Conservation (phyloP, 2,888 invertebrate species). For the Frankliniella intonsa region DNA sequence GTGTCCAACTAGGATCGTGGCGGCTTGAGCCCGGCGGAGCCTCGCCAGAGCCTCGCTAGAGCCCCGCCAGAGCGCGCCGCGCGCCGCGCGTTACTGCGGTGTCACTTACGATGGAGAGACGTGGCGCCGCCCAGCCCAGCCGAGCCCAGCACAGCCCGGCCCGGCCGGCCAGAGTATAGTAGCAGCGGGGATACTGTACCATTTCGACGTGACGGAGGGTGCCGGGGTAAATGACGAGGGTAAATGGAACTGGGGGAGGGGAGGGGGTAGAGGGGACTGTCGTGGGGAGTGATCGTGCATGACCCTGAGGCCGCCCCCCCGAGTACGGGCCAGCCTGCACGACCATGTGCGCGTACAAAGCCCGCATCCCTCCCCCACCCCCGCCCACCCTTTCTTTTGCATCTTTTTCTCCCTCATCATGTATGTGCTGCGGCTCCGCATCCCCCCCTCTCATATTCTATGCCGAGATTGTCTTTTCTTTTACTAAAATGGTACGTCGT, state of each 20-base stretch:
- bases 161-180: background rate
- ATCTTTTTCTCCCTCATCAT: background rate
- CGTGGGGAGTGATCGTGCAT: background rate
- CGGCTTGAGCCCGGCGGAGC: background rate
- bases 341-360: background rate
- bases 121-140: background rate
- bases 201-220: slow-evolving; percentile 18
- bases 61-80: background rate
- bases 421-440: no score
- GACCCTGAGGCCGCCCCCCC: background rate
- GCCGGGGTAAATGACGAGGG: slow-evolving; percentile 18
- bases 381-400: no score
- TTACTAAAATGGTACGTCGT: no score
- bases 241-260: slow-evolving; percentile 14
- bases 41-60: no score
- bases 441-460: no score
- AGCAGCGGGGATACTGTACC: slow-evolving; percentile 13
- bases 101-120: slow-evolving; percentile 20
- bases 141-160: background rate
- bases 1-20: background rate
- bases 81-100: background rate
- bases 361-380: background rate
- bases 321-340: background rate
- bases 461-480: no score
- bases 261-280: background rate